Conservation (phyloP, 2,113 vertebrate species). For the Morone saxatilis region DNA sequence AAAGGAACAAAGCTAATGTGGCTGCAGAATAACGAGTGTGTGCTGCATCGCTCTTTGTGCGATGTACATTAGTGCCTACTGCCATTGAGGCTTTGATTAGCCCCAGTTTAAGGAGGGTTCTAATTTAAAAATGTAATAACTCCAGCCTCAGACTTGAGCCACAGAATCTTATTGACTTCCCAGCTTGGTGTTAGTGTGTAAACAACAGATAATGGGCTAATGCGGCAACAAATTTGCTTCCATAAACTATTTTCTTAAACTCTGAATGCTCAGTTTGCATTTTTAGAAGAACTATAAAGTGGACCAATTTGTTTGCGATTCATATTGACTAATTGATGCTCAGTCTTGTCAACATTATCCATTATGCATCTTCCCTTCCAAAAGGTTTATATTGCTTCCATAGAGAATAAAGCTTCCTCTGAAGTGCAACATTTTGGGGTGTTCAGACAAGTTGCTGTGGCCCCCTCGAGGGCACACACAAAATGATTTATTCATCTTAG, state of each 20-base stretch:
- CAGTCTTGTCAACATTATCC: constrained; percentile 15
- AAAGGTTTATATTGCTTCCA: constrained; percentile 35
- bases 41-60: constrained; percentile 37
- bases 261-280: constrained; percentile 34
- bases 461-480: constrained; percentile 11
- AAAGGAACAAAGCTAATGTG: constrained; percentile 37
- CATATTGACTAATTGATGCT: constrained; percentile 34
- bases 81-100: constrained; percentile 61
- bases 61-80: constrained; percentile 63
- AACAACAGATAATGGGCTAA: constrained; percentile 67
- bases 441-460: constrained; percentile 15
- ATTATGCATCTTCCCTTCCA: constrained; percentile 30
- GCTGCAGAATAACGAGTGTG: constrained; percentile 14
- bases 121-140: constrained; percentile 61
- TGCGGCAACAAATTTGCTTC: constrained; percentile 57
- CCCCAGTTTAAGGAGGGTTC: constrained; percentile 47
- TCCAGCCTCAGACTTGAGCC: constrained; percentile 47
- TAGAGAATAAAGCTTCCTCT: constrained; percentile 16
- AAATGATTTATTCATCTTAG: constrained; percentile 49
- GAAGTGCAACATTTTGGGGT: constrained; percentile 11
- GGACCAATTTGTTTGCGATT: constrained; percentile 31
- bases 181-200: constrained; percentile 50
- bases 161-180: constrained; percentile 54
- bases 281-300: constrained; percentile 34
- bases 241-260: constrained; percentile 43